Base-by-base conservation (phyloP, 2,888 invertebrate species). In the Cantharis flavilabris region DNA sequence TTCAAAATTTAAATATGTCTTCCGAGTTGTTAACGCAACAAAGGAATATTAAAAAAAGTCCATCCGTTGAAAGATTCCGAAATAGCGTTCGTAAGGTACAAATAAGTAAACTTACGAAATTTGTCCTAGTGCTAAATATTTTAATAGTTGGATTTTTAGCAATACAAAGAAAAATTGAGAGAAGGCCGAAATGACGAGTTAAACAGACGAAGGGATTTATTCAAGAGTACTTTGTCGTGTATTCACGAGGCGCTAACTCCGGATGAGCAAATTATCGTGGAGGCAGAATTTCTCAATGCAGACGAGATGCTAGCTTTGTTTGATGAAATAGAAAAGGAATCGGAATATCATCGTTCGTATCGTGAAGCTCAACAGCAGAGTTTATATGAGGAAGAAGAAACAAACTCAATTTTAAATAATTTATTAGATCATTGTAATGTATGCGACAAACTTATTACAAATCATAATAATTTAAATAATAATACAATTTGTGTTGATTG, bases 281-380 rank as follows among this genome's bases (percentile, higher is more conserved):
- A 33, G 82, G 82, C 74, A 79, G 83, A 5, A 74, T 78, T 84
- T 26, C 77, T 85, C 69, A 76, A 81, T 70, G 76, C 81, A 13
- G 81, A 84, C 10, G 84, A 85, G 72, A 81, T 86, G 1, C 78
- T 81, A 18, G 79, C 82, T 13, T 65, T 86, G 7, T 73, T 86
- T 18, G 76, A 80, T 49, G 81, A 84, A 78, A 81, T 86, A 11
- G 83, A 86, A 67, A 71, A 73, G 14, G 81, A 81, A 65, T 67
- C 80, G 65, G 70, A 78, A 30, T 26, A 76, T 14, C 76, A 83
- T 14, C 83, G 84, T 81, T 64, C 83, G 62, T 77, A 82, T 69
- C 71, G 79, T 13, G 77, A 82, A 80, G 82, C 74, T 28, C 82
- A 83, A 7, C 69, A 80, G 7, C 79, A 83, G 70, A 67, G 80